phyloP scores from a whole-genome alignment of 2,113 vertebrate genomes.

The Chlamydotis undulata region DNA sequence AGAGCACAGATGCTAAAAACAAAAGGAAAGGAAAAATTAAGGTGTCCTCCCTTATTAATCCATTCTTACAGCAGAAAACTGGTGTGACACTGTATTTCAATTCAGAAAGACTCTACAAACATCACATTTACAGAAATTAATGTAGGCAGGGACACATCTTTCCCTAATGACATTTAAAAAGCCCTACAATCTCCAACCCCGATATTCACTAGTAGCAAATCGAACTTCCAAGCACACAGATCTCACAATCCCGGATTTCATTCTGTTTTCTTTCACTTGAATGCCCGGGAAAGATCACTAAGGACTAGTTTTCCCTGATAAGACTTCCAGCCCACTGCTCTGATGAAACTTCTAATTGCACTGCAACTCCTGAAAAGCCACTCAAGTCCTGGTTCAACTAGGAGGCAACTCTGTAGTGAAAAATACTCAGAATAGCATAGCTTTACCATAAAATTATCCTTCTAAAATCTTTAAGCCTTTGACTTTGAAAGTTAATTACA shows the following conservation, averaged over 20 bases:
- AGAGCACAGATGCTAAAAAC: neutral
- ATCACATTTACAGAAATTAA: conserved; percentile 41
- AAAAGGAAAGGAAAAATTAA: neutral
- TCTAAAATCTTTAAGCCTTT: neutral
- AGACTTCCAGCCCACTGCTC: neutral
- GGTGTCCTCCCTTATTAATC: neutral
- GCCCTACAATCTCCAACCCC: neutral
- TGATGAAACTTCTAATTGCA: neutral
- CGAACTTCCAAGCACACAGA: neutral
- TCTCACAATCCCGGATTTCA: neutral
- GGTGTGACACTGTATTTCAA: neutral
- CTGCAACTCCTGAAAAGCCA: neutral
- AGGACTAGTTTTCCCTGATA: neutral
- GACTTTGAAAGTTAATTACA: neutral
- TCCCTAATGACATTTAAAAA: conserved; percentile 30
- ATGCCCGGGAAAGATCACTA: neutral
- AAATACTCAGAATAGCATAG: neutral
- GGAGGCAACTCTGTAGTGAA: neutral
- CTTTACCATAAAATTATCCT: neutral
- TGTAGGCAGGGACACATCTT: conserved; percentile 4
- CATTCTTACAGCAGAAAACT: neutral
- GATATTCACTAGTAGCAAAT: neutral
- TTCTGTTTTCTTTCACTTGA: neutral
- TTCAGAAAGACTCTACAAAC: conserved; percentile 7
- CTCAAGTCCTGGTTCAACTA: neutral